These are phyloP conservation scores for Trichacis sp. DNA, from an alignment of 2,888 invertebrate genomes.

Conservation along the genomic window DNA sequence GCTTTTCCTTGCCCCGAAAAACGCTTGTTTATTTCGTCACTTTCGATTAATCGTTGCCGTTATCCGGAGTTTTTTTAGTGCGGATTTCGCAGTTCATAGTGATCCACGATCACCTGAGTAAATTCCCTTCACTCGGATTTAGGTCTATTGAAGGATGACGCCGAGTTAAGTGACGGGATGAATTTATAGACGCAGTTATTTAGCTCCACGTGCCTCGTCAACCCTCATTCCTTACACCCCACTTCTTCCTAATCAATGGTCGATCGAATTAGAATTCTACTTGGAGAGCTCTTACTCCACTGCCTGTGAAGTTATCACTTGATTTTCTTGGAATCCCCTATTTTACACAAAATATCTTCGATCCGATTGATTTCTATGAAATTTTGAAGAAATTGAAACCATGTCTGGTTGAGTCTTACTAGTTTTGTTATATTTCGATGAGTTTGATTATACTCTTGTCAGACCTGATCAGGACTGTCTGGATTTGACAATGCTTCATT, in stretches of 20 bases:
- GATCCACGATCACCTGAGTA: no score
- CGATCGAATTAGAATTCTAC: slow-evolving; percentile 50
- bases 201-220: slow-evolving; percentile 47
- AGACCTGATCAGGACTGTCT: no score
- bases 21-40: not conserved
- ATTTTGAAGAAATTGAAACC: no score
- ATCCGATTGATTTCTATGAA: slow-evolving; percentile 31
- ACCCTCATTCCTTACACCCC: slow-evolving; percentile 32
- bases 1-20: not conserved
- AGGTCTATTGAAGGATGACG: slow-evolving; percentile 44
- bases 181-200: slow-evolving; percentile 51
- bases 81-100: not conserved
- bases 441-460: no score
- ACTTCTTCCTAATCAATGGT: slow-evolving; percentile 44
- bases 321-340: no score
- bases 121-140: no score
- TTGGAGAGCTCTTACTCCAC: slow-evolving; percentile 36
- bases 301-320: slow-evolving; percentile 20
- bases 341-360: no score
- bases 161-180: slow-evolving; percentile 41
- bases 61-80: not conserved
- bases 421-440: no score
- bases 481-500: no score
- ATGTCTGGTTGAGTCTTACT: no score
- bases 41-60: not conserved